These are phyloP conservation scores for Nannobrachium achirus DNA, from an alignment of 2,113 vertebrate species.

Conservation along the genomic window DNA sequence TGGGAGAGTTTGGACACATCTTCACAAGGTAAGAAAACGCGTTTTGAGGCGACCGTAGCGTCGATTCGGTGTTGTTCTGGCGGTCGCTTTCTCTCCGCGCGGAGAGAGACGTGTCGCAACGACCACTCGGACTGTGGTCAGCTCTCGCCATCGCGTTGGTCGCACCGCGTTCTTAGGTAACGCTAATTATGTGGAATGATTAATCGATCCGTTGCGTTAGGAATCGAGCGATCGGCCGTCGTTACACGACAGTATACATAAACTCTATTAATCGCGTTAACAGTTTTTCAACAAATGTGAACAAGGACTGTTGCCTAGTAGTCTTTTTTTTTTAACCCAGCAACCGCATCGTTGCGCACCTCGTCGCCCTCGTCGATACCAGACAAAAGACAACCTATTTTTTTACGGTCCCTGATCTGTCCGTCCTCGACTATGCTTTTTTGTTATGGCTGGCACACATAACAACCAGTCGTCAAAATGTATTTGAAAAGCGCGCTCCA, in stretches of 20 bases:
- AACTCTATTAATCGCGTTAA: conserved; percentile 34
- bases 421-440: conserved; percentile 39
- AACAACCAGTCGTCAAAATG: conserved; percentile 81
- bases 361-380: conserved; percentile 74
- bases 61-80: not conserved
- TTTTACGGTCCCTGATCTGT: conserved; percentile 58
- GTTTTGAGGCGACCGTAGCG: not conserved
- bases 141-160: conserved; percentile 76
- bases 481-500: conserved; percentile 82
- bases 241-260: conserved; percentile 48
- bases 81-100: conserved; percentile 44
- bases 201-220: conserved; percentile 39
- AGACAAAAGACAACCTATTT: conserved; percentile 78
- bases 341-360: conserved; percentile 79
- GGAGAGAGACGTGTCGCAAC: conserved; percentile 74
- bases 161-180: conserved; percentile 74
- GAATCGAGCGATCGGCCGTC: conserved; percentile 26
- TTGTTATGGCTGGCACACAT: conserved; percentile 71
- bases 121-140: conserved; percentile 82
- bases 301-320: conserved; percentile 55
- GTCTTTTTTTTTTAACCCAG: conserved; percentile 74
- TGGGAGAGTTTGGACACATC: conserved; percentile 45
- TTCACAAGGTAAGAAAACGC: conserved; percentile 57
- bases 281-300: conserved; percentile 55
- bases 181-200: conserved; percentile 47